Evolutionary conservation across 2,113 vertebrate genomes (phyloP), one percentile per base, ranked within the genome.

Genomic region (Colius striatus): DNA sequence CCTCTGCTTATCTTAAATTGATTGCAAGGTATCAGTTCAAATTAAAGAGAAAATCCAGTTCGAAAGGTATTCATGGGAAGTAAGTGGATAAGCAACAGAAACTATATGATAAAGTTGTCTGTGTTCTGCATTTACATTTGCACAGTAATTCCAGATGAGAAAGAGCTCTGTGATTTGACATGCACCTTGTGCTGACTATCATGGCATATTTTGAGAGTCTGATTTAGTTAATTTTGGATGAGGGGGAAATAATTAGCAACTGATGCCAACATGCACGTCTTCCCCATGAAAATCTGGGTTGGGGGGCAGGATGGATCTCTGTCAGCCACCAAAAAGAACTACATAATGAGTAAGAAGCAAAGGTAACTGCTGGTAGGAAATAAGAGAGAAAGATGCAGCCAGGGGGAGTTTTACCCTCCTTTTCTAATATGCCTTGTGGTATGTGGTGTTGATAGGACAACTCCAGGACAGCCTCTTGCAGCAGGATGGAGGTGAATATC

Each of bases 51-150:
- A 93, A 88, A 91, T 63, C 72, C 79, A 65, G 43, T 67, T 77
- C 14, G 75, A 91, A 86, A 48, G 54, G 4, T 63, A 13, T 84
- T 89, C 21, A 6, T 54, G 67, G 81, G 16, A 80, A 36, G 12
- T 73, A 66, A 94, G 68, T 77, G 47, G 85, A 36, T 95, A 63
- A 90, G 77, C 81, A 94, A 73, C 51, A 76, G 87, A 78, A 96
- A 38, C 63, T 48, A 25, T 7, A 20, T 30, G 60, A 90, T 72
- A 21, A 92, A 86, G 72, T 68, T 89, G 75, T 65, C 78, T 90
- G 76, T 89, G 79, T 67, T 90, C 60, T 90, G 71, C 85, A 81
- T 90, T 93, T 77, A 55, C 76, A 43, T 86, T 70, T 36, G 68
- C 48, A 36, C 45, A 9, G 50, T 16, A 78, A 57, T 47, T 89